Percentiles rank a stretch among this genome's conserved stretches.
These are phyloP conservation scores for Tetragonula carbonaria DNA, from an alignment of 2,888 invertebrate genomes.

Conservation along the genomic window DNA sequence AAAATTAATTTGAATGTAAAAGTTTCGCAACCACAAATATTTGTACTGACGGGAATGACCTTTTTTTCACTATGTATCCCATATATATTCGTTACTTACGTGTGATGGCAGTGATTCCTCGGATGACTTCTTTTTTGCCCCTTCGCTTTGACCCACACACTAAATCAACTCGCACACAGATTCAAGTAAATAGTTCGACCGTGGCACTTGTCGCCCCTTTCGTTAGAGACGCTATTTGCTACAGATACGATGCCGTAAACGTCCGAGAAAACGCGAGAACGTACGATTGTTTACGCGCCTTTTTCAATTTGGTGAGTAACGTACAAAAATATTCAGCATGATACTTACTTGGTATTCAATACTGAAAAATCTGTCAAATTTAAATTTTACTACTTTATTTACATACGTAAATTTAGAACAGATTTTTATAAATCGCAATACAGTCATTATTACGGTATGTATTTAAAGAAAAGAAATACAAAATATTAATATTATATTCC, in stretches of 20 bases:
- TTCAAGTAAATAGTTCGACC: slow-evolving; percentile 62
- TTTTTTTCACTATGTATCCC: slow-evolving; percentile 45
- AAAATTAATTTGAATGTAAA: slow-evolving; percentile 50
- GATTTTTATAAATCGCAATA: slow-evolving; percentile 27
- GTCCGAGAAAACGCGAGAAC: slow-evolving; percentile 36
- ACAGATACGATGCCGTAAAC: slow-evolving; percentile 28
- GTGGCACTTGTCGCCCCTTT: slow-evolving; percentile 60
- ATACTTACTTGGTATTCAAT: neutral
- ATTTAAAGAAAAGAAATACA: slow-evolving; percentile 19
- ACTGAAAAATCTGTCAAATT: slow-evolving; percentile 2
- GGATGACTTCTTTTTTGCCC: slow-evolving; percentile 75
- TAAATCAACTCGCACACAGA: slow-evolving; percentile 63
- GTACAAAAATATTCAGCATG: too few species aligned
- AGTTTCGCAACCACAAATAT: slow-evolving; percentile 11
- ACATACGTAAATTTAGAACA: slow-evolving; percentile 19
- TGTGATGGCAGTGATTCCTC: slow-evolving; percentile 60
- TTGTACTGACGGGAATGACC: slow-evolving; percentile 29
- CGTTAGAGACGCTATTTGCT: slow-evolving; percentile 49
- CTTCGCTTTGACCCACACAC: slow-evolving; percentile 67
- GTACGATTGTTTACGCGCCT: slow-evolving; percentile 31
- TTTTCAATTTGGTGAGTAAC: neutral
- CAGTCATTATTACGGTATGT: slow-evolving; percentile 20
- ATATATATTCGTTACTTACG: slow-evolving; percentile 64
- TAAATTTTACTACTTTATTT: slow-evolving; percentile 33
- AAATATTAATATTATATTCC: slow-evolving; percentile 21